Evolutionary conservation across 1,140 invertebrate genomes (phyloP).

Genomic region (Alviniconcha marisindica): DNA sequence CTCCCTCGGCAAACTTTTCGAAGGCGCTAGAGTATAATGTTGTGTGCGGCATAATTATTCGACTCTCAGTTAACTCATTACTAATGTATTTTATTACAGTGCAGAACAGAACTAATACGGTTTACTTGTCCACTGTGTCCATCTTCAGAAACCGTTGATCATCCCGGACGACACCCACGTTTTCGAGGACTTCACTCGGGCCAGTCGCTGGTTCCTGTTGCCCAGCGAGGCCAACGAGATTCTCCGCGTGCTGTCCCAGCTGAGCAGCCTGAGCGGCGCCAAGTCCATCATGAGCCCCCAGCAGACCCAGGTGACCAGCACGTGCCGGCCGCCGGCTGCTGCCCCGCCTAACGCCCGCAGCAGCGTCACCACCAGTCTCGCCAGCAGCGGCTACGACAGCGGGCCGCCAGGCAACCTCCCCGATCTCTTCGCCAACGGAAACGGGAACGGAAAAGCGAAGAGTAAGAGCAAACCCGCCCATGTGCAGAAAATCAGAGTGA

Average conservation of each 20-base stretch:
- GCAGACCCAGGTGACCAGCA: neutral
- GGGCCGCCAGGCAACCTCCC: too few species aligned
- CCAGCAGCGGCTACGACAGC: neutral
- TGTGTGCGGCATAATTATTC: too few species aligned
- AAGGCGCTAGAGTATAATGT: too few species aligned
- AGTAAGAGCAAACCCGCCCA: neutral
- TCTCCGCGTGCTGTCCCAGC: neutral
- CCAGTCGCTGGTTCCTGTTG: conserved; percentile 10
- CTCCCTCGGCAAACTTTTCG: too few species aligned
- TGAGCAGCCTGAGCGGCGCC: neutral
- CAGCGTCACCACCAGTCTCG: neutral
- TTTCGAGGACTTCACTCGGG: neutral
- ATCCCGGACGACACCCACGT: neutral
- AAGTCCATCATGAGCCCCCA: neutral
- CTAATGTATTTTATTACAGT: too few species aligned
- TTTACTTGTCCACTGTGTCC: neutral
- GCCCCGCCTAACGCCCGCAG: neutral
- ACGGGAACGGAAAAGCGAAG: too few species aligned
- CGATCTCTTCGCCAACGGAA: neutral
- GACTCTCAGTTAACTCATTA: too few species aligned
- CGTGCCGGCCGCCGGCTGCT: neutral
- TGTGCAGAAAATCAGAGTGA: neutral
- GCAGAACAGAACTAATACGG: neutral
- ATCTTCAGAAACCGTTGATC: neutral
- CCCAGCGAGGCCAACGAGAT: conserved; percentile 4